Evolutionary conservation across 2,888 invertebrate species (phyloP).

Genomic region (Cyrtodaria siliqua): DNA sequence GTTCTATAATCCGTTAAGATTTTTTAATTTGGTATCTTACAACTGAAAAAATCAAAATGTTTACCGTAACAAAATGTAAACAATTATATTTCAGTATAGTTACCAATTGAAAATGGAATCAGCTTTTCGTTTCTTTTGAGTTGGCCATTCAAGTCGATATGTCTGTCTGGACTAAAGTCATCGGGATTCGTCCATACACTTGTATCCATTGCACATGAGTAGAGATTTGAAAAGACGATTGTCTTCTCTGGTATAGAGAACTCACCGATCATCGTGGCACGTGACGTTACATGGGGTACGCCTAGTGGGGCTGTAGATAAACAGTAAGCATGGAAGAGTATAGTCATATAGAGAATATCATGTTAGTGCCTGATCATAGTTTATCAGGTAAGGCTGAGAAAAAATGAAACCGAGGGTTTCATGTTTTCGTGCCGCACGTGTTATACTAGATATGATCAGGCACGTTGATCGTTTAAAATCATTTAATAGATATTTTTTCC

Average conservation of each 20-base stretch:
- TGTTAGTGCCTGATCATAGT: too few species aligned
- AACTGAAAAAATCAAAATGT: neutral
- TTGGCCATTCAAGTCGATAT: conserved; percentile 41
- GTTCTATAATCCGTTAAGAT: too few species aligned
- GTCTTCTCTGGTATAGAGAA: conserved; percentile 61
- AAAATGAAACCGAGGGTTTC: too few species aligned
- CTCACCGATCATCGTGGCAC: conserved; percentile 28
- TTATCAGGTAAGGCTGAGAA: too few species aligned
- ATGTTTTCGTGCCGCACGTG: too few species aligned
- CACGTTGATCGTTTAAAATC: too few species aligned
- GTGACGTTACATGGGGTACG: conserved; percentile 57
- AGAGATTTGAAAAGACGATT: conserved; percentile 69
- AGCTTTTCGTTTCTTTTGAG: conserved; percentile 17
- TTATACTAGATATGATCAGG: too few species aligned
- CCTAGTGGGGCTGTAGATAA: conserved; percentile 58
- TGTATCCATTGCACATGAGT: conserved; percentile 68
- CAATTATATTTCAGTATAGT: too few species aligned
- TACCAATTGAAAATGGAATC: conserved; percentile 46
- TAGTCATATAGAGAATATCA: too few species aligned
- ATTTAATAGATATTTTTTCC: too few species aligned
- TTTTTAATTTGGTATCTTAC: too few species aligned
- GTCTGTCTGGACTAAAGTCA: conserved; percentile 73
- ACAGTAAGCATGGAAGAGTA: too few species aligned
- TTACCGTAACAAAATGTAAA: neutral
- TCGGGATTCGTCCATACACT: conserved; percentile 68